Conservation (phyloP, 2,113 vertebrate genomes). For the Dolichallabes microphthalmus region DNA sequence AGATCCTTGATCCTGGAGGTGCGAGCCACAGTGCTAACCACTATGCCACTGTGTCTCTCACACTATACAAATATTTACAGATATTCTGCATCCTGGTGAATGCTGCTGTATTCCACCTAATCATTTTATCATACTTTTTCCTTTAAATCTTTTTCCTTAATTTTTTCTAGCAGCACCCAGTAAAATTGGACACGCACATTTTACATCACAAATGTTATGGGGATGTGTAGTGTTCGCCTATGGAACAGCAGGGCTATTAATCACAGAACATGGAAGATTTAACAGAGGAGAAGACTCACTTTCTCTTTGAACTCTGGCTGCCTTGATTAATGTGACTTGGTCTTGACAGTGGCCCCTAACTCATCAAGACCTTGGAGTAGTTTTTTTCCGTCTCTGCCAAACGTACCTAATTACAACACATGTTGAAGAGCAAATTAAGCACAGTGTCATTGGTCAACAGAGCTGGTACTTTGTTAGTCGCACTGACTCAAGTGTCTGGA, state of each 20-base stretch:
- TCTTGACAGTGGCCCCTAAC: conserved; percentile 73
- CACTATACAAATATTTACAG: neutral
- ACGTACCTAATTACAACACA: conserved; percentile 77
- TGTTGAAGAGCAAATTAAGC: conserved; percentile 69
- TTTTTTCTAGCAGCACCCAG: conserved; percentile 63
- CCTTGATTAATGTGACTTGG: conserved; percentile 79
- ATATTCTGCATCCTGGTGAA: neutral
- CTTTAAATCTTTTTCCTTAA: conserved; percentile 29
- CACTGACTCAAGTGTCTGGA: conserved; percentile 62
- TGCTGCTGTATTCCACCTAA: neutral
- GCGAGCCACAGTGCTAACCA: too few species aligned
- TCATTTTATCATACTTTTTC: neutral
- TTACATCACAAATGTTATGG: conserved; percentile 66
- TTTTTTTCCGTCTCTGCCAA: conserved; percentile 66
- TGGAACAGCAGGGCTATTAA: conserved; percentile 62
- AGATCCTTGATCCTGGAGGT: too few species aligned
- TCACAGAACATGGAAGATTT: conserved; percentile 58
- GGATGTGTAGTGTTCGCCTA: conserved; percentile 54
- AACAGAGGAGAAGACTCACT: conserved; percentile 51
- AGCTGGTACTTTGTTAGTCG: conserved; percentile 62
- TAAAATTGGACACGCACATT: conserved; percentile 64
- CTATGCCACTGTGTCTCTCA: too few species aligned
- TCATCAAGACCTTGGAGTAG: conserved; percentile 77
- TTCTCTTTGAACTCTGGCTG: conserved; percentile 60
- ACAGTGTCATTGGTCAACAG: conserved; percentile 60